Evolutionary conservation across 2,113 vertebrate species (phyloP), one percentile per base, ranked within the genome.

Genomic region (Oplegnathus fasciatus): DNA sequence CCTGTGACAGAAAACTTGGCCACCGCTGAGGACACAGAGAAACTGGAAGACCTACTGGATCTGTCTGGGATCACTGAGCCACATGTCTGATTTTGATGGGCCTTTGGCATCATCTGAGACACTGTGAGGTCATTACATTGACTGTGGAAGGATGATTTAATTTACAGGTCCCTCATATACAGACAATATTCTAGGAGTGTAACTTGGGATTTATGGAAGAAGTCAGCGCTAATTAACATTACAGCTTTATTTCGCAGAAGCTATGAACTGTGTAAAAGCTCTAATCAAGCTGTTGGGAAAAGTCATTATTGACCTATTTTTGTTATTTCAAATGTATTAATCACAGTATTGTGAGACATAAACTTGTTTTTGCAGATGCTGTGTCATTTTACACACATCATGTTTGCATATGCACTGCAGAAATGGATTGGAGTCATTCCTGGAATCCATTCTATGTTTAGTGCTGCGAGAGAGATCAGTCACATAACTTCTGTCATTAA

Each of bases 11-110:
- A 78, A 68, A 52, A 32, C 71, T 74, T 75, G 78, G 86, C 78
- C 66, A 61, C 66, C 24, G 22, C 28, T 11, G 66, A 86, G 78
- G 67, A 68, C 65, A 78, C 40, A 32, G 58, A 82, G 57, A 79
- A 76, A 78, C 30, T 66, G 34, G 65, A 86, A 75, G 58, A n/a
- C 60, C 50, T 44, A 8, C 34, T 57, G 65, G 66, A 62, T 69
- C 54, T 54, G 67, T 69, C 44, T 57, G 83, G 89, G 65, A 55
- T 91, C 80, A 85, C 55, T 42, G 42, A 88, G 68, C 66, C 74
- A 78, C 66, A 83, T 83, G 50, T 79, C 77, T 73, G 54, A 26
- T 68, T 75, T 15, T 68, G 48, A 80, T 18, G 40, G 14, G 24
- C 30, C 77, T 71, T 58, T 91, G 84, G 81, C 75, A 65, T 85